Evolutionary conservation across 2,113 vertebrate genomes (phyloP).

Genomic region (Eulacestoma nigropectus): DNA sequence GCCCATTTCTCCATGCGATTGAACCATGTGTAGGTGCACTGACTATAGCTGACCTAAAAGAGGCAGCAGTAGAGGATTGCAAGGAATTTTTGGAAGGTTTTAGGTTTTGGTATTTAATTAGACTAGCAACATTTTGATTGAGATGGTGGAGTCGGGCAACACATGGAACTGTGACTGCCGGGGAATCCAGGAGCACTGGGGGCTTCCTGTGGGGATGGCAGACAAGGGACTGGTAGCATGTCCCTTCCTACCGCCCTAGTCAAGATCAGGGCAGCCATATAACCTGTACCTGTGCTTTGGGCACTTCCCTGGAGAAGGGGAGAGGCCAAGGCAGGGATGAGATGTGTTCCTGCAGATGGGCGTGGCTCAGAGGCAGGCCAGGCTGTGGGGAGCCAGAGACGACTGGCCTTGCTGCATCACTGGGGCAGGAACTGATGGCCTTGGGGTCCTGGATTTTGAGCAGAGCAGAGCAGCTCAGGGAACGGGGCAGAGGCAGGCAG

Average conservation of each 20-base stretch:
- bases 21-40: not conserved
- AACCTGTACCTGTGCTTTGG: not conserved
- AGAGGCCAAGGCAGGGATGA: not conserved
- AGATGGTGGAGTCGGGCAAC: not conserved
- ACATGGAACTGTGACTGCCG: not conserved
- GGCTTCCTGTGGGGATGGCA: fast-evolving
- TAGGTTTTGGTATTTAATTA: not conserved
- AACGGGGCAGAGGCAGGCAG: not conserved
- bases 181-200: not conserved
- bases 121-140: not conserved
- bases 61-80: not conserved
- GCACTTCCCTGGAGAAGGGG: not conserved
- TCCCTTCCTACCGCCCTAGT: not conserved
- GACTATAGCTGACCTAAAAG: not conserved
- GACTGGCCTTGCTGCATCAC: not conserved
- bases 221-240: not conserved
- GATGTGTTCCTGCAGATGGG: fast-evolving
- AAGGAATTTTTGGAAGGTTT: not conserved
- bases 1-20: fast-evolving
- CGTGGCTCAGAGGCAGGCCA: not conserved
- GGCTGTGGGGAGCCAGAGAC: not conserved
- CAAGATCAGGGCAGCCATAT: not conserved
- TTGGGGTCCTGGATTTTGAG: not conserved
- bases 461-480: fast-evolving
- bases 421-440: not conserved